A percentile compares a stretch with the other conserved stretches of the same genome.
Evolutionary conservation across 2,113 vertebrate species (phyloP).

Genomic region (Mirounga angustirostris): DNA sequence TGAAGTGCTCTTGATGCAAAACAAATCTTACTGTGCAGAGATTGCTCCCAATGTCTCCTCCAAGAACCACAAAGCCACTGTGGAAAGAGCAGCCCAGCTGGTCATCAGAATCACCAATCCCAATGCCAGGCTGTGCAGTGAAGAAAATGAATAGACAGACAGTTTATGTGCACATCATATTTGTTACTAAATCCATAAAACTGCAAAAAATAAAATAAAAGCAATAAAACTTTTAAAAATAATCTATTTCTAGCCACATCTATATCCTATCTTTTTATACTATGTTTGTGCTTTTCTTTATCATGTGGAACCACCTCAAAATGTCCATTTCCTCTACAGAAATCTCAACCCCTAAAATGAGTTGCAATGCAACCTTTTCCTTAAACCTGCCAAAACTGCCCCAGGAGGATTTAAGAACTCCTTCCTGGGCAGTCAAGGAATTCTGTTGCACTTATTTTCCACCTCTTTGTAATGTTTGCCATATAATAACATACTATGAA

Average conservation of each 20-base stretch:
- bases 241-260: background rate
- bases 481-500: background rate
- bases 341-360: background rate
- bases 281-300: background rate
- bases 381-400: background rate
- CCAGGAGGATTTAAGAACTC: background rate
- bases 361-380: background rate
- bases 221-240: background rate
- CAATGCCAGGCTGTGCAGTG: background rate
- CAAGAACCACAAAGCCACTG: background rate
- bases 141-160: background rate
- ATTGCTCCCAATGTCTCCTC: background rate
- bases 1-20: background rate
- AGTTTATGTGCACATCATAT: background rate
- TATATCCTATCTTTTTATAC: background rate
- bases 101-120: background rate
- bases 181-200: background rate
- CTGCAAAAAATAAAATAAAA: background rate
- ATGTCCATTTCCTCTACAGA: background rate
- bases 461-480: background rate
- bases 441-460: background rate
- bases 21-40: background rate
- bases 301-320: background rate
- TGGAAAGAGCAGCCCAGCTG: background rate
- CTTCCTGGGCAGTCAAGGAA: background rate